These are phyloP conservation scores for Strix uralensis DNA, from an alignment of 2,113 vertebrate genomes.

Conservation along the genomic window DNA sequence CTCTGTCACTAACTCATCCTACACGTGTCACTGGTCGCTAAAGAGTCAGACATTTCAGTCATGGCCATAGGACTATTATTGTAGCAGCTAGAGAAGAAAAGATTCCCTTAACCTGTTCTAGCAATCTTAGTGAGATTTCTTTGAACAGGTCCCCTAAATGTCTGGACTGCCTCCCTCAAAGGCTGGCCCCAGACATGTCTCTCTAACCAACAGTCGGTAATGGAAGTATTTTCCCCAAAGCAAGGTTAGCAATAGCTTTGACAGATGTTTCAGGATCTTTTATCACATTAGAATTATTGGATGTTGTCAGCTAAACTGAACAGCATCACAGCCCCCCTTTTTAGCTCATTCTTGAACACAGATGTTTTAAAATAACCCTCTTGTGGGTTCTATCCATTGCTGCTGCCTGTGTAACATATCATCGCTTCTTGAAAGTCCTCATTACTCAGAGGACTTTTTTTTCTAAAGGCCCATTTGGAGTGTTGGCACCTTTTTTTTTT, in stretches of 20 bases:
- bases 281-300: constrained; percentile 32
- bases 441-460: background rate
- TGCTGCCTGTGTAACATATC: background rate
- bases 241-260: background rate
- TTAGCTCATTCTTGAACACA: constrained; percentile 34
- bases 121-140: background rate
- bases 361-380: constrained; percentile 39
- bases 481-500: background rate
- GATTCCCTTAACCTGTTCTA: background rate
- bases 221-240: background rate
- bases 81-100: background rate
- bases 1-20: background rate
- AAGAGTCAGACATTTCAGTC: background rate
- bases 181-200: background rate
- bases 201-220: background rate
- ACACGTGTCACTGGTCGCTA: background rate
- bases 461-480: background rate
- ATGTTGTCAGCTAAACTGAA: constrained; percentile 29
- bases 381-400: constrained; percentile 9
- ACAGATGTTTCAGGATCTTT: constrained; percentile 40
- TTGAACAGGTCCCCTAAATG: background rate
- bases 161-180: background rate
- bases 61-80: background rate
- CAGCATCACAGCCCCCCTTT: background rate
- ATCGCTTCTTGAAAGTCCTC: constrained; percentile 17